Evolutionary conservation across 2,113 vertebrate genomes (phyloP), one percentile per base, ranked within the genome.

Genomic region (Sturnira hondurensis): DNA sequence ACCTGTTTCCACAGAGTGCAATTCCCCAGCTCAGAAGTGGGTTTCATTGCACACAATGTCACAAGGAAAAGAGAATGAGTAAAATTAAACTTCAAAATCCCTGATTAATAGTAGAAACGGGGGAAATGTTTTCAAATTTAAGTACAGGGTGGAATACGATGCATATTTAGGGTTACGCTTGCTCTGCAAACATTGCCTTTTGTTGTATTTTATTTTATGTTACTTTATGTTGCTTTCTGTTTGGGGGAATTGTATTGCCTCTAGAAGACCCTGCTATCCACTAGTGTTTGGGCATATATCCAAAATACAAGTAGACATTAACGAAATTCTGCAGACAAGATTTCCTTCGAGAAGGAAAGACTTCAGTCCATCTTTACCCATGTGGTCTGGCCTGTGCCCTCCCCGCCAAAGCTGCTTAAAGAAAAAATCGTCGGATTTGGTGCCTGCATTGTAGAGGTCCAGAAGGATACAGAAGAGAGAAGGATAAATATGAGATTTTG

Each of bases 1-100:
- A 97, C 97, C 95, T 96, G 98, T 98, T 98, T 95, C 98, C 97
- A 98, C 97, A 97, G 98, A 97, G 28, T 14, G 97, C 97, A 96
- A 83, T 97, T 97, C 77, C 93, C 92, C 85, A 94, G 96, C 88
- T 97, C 92, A 88, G 45, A 96, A 88, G 68, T 94, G 93, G 81
- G 91, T 83, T 97, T 94, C 94, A 90, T 90, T 96, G n/a, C 92
- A 88, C 94, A 84, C 81, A 96, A 96, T 91, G 84, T 93, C 94
- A 47, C 76, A 97, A 96, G 89, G 47, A 95, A 94, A 97, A 96
- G 45, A 96, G 94, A 83, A 89, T 95, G 89, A 97, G 98, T 98
- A 96, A 98, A 98, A 97, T 92, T 70, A 73, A 97, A 90, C 90
- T 65, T 33, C 63, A 76, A 97, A 90, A 93, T 43, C 90, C 95